Percentiles rank a stretch among this genome's conserved stretches.
phyloP scores from a whole-genome alignment of 2,888 invertebrate genomes.

The Mechanitis messenoides region DNA sequence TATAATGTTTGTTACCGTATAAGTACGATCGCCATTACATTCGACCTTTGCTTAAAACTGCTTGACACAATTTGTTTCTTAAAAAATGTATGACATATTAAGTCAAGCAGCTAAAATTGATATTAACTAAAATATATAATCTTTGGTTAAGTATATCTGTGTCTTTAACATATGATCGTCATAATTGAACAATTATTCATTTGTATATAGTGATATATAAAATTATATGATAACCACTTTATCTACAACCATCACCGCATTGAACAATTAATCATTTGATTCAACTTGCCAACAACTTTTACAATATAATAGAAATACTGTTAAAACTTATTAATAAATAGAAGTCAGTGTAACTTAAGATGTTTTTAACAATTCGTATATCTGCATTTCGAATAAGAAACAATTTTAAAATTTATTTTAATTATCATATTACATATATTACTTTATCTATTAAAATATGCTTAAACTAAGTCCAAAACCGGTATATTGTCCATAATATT shows the following conservation, averaged over 20 bases:
- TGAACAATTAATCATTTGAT: neutral
- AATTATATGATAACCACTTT: slow-evolving; percentile 4
- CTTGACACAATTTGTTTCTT: slow-evolving; percentile 7
- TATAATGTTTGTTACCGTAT: slow-evolving; percentile 17
- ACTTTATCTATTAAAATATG: too few species aligned
- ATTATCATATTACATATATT: too few species aligned
- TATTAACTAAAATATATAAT: slow-evolving; percentile 16
- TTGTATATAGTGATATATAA: neutral
- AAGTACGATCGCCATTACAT: slow-evolving; percentile 29
- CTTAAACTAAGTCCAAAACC: too few species aligned
- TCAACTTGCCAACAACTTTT: neutral
- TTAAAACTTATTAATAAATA: slow-evolving; percentile 1
- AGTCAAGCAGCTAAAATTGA: neutral
- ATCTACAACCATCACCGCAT: slow-evolving; percentile 9
- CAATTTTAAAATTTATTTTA: neutral
- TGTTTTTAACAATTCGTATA: neutral
- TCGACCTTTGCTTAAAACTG: slow-evolving; percentile 2
- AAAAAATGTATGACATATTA: slow-evolving; percentile 5
- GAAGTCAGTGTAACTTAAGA: neutral
- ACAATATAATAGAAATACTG: slow-evolving; percentile 3
- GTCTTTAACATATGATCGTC: slow-evolving; percentile 22
- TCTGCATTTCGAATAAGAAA: neutral
- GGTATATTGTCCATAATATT: too few species aligned
- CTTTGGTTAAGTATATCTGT: slow-evolving; percentile 31
- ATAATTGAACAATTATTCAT: slow-evolving; percentile 22